These are phyloP conservation scores for Ornithoptera priamus DNA, from an alignment of 2,888 invertebrate species.

Conservation along the genomic window DNA sequence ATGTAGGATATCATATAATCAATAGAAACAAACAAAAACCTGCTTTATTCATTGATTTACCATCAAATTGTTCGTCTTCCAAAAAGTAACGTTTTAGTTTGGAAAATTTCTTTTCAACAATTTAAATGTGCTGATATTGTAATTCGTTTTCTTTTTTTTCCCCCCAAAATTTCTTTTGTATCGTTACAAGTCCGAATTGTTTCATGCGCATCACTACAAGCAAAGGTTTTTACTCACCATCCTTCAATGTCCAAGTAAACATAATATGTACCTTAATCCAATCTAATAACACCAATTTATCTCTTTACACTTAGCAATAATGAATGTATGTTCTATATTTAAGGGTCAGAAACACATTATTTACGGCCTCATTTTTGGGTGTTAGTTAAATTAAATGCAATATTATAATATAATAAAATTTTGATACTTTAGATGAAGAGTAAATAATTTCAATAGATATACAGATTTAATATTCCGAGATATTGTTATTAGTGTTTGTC, in stretches of 20 bases:
- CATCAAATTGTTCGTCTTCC: conserved; percentile 21
- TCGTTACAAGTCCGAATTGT: not conserved
- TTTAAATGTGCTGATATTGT: not conserved
- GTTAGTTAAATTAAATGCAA: conserved; percentile 39
- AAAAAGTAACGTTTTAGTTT: not conserved
- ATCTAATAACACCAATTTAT: conserved; percentile 40
- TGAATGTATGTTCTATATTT: conserved; percentile 47
- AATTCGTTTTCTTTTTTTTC: not conserved
- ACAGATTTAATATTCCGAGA: conserved; percentile 34
- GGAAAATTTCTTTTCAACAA: not conserved
- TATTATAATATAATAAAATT: conserved; percentile 45
- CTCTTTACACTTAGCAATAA: conserved; percentile 54
- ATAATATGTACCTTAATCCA: conserved; percentile 18
- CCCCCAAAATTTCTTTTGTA: not conserved
- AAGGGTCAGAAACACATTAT: conserved; percentile 42
- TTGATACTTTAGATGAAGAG: conserved; percentile 60
- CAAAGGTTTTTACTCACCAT: not conserved
- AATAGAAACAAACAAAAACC: not conserved
- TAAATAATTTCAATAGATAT: conserved; percentile 44
- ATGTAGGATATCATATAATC: conserved; percentile 1
- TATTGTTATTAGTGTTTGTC: conserved; percentile 31
- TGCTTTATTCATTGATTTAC: not conserved
- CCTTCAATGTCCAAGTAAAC: conserved; percentile 13
- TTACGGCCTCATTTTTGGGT: conserved; percentile 42
- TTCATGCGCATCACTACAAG: not conserved